Evolutionary conservation across 2,797 vertebrate genomes (phyloP), one percentile per base, ranked within the genome.

Genomic region (Leptatherina wallacei): DNA sequence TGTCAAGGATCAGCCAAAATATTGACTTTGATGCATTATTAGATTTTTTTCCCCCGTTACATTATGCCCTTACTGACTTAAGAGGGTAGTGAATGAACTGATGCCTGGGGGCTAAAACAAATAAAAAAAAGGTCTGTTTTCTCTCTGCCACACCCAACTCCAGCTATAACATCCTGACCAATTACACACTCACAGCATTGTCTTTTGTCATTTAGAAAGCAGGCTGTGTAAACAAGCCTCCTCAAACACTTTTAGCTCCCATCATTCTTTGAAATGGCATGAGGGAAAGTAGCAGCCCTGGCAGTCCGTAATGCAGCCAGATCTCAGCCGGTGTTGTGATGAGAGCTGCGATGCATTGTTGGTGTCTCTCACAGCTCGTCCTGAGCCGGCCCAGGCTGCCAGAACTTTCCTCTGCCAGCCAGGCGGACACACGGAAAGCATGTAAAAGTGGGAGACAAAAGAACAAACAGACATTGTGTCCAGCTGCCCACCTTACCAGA

Each of bases 401-500:
- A 85, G 77, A 79, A 69, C 30, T 30, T 36, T 59, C 61, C 42
- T 22, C 74, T 27, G 69, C 68, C 73, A 71, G 56, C 27, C 69
- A 27, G 52, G 57, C 42, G 6, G 42, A 20, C 73, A 65, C 61
- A 57, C 71, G 47, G 30, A 69, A 84, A 77, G 83, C 89, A 88
- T 83, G 86, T 54, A 65, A 78, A 74, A 81, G 89, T 86, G 77
- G 89, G 89, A 56, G 65, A 57, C 35, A 69, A 71, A 55, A 69
- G 80, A 89, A 92, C 87, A 91, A 85, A 82, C 81, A 40, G 24
- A 72, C 86, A 83, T 65, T 87, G 86, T 89, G 85, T 77, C 70
- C 70, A 63, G 80, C 89, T 84, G 85, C 90, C 88, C 89, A 86
- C 83, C 85, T 87, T 51, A 40, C 69, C 77, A 77, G 68, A 32